Evolutionary conservation across 2,113 vertebrate genomes (phyloP).

Genomic region (Gymnogyps californianus): DNA sequence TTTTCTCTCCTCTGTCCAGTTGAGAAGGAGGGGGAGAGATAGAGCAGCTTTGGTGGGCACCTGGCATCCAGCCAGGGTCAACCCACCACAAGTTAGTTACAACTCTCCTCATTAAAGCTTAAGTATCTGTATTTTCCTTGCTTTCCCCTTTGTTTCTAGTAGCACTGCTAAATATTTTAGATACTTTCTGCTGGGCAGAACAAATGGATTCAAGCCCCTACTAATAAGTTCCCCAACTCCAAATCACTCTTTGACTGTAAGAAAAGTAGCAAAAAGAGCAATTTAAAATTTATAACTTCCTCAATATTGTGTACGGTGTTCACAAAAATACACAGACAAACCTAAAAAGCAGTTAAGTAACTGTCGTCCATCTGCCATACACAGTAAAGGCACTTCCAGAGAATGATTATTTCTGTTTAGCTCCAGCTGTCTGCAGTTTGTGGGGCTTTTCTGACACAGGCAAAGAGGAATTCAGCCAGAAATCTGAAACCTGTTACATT

Average conservation of each 20-base stretch:
- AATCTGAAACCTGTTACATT: slow-evolving; percentile 74
- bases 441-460: slow-evolving; percentile 34
- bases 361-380: not conserved
- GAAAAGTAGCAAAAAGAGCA: not conserved
- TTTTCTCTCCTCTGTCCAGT: too few relatives aligned
- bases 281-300: slow-evolving; percentile 22
- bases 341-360: slow-evolving; percentile 9
- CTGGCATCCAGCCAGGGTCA: too few relatives aligned
- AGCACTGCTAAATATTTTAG: slow-evolving; percentile 13
- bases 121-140: not conserved
- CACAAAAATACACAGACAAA: not conserved
- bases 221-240: not conserved
- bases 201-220: not conserved
- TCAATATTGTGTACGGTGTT: not conserved
- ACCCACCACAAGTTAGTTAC: not conserved
- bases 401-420: not conserved
- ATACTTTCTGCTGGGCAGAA: slow-evolving; percentile 10
- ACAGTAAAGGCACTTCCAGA: not conserved
- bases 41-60: too few relatives aligned
- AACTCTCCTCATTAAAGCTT: not conserved
- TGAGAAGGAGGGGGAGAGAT: too few relatives aligned
- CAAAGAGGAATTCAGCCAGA: slow-evolving; percentile 65
- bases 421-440: slow-evolving; percentile 56
- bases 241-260: not conserved
- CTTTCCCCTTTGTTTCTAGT: not conserved